Percentiles rank a stretch among this genome's conserved stretches.
Evolutionary conservation across 2,888 invertebrate species (phyloP).

Genomic region (Diaphora mendica): DNA sequence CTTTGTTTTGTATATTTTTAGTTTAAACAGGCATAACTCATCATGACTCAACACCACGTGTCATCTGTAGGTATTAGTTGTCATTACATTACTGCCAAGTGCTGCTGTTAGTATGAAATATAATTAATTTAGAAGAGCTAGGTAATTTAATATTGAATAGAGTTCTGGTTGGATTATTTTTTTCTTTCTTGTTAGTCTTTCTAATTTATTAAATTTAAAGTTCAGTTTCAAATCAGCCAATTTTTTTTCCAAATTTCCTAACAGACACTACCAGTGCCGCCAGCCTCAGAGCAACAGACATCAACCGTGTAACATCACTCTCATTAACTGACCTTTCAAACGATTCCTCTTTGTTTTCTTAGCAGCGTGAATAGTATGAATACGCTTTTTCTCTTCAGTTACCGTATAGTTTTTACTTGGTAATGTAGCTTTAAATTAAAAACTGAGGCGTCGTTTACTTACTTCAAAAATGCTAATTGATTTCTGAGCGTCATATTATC

Average conservation of each 20-base stretch:
- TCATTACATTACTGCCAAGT: background rate
- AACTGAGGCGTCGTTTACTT: background rate
- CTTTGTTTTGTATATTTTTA: conserved; percentile 15
- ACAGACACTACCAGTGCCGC: background rate
- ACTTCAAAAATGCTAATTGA: conserved; percentile 38
- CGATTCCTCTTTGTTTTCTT: background rate
- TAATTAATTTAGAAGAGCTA: background rate
- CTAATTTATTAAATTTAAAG: background rate
- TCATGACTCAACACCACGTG: conserved; percentile 8
- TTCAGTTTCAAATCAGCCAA: background rate
- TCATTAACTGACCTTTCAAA: background rate
- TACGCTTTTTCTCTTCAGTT: background rate
- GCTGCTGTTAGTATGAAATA: background rate
- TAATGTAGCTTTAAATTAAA: background rate
- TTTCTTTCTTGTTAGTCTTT: background rate
- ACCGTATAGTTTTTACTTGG: background rate
- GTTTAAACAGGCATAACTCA: background rate
- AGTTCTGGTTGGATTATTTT: background rate
- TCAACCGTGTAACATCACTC: background rate
- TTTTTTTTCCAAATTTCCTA: background rate
- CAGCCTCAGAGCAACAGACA: background rate
- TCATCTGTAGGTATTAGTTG: conserved; percentile 12
- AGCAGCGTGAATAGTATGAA: background rate
- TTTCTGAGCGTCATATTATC: conserved; percentile 31
- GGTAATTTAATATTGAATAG: background rate